Evolutionary conservation across 2,797 vertebrate genomes (phyloP).

Genomic region (Oryzias sinensis): DNA sequence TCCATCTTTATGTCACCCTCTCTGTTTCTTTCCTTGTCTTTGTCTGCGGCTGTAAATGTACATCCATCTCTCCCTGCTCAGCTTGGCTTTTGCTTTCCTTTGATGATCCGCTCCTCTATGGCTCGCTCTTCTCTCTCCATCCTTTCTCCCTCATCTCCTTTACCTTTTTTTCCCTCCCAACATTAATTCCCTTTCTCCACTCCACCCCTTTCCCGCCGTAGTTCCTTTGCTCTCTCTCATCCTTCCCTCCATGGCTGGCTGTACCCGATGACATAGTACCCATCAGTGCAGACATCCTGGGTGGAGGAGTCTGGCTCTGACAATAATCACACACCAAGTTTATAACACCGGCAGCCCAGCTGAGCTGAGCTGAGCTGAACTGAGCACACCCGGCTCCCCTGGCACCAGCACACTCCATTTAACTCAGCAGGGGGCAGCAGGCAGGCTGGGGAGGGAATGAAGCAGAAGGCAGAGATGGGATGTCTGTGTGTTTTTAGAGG

Average conservation of each 20-base stretch:
- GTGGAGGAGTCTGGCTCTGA: constrained; percentile 69
- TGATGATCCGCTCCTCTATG: constrained; percentile 47
- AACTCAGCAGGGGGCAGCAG: constrained; percentile 66
- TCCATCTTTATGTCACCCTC: constrained; percentile 58
- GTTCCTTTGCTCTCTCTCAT: constrained; percentile 44
- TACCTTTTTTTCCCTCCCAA: constrained; percentile 27
- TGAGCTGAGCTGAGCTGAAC: constrained; percentile 66
- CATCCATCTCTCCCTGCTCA: constrained; percentile 55
- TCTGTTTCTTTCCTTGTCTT: constrained; percentile 59
- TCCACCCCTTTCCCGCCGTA: constrained; percentile 32
- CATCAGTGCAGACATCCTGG: constrained; percentile 70
- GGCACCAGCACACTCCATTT: constrained; percentile 77
- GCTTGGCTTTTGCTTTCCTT: constrained; percentile 53
- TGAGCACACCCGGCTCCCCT: constrained; percentile 66
- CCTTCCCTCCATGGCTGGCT: constrained; percentile 52
- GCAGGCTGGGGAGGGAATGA: constrained; percentile 64
- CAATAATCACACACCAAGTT: constrained; percentile 78
- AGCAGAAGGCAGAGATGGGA: constrained; percentile 62
- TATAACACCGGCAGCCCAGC: constrained; percentile 67
- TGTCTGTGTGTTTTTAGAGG: constrained; percentile 41
- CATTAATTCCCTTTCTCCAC: constrained; percentile 25
- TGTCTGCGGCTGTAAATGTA: constrained; percentile 62
- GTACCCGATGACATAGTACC: constrained; percentile 70
- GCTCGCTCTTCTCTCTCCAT: constrained; percentile 34
- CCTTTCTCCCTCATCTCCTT: constrained; percentile 28